A percentile compares a stretch with the other conserved stretches of the same genome.
Conservation (phyloP, 2,797 vertebrate species). For the Okamejei kenojei region DNA sequence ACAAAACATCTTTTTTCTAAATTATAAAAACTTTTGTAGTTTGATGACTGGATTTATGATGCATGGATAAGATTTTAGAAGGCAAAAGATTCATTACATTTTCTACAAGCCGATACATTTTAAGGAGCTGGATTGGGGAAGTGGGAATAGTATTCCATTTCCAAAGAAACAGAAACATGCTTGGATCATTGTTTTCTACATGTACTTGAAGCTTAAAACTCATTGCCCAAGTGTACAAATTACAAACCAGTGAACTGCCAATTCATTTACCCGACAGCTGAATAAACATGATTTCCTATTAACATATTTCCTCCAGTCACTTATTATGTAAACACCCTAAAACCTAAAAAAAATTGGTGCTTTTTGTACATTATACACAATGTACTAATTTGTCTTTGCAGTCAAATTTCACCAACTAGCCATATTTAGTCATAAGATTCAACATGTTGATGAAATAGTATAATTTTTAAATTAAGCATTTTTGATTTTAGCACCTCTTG, state of each 20-base stretch:
- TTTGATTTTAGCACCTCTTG: neutral
- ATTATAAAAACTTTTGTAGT: neutral
- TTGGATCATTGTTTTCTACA: neutral
- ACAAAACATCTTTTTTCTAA: neutral
- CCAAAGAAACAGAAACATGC: neutral
- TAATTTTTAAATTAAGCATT: neutral
- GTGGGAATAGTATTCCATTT: neutral
- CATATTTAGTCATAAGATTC: neutral
- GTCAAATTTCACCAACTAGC: neutral
- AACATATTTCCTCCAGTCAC: neutral
- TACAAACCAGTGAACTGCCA: neutral
- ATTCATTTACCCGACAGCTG: neutral
- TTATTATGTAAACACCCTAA: neutral
- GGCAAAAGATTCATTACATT: neutral
- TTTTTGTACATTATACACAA: neutral
- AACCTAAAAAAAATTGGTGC: neutral
- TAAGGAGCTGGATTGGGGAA: neutral
- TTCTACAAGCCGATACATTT: neutral
- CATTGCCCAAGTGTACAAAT: neutral
- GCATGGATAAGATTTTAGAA: neutral
- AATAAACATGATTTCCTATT: neutral
- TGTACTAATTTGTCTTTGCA: neutral
- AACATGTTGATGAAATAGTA: neutral
- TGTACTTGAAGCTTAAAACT: neutral
- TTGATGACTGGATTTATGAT: neutral